Conservation (phyloP, 1,140 invertebrate genomes). For the Campoletis sonorensis region DNA sequence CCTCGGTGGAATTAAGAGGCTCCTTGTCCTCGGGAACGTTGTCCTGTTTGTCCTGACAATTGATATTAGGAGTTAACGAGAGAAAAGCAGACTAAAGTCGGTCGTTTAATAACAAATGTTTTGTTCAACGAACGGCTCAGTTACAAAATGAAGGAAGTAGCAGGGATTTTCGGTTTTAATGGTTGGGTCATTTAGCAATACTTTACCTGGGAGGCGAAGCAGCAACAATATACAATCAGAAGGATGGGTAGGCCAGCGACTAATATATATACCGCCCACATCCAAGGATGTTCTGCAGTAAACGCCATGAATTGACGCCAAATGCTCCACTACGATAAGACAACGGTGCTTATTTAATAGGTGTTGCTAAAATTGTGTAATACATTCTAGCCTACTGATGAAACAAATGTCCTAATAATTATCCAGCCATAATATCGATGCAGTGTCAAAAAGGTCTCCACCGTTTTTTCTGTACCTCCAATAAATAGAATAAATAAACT, state of each 20-base stretch:
- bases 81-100: neutral
- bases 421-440: neutral
- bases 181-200: constrained; percentile 24
- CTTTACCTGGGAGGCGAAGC: constrained; percentile 77
- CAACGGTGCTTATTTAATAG: constrained; percentile 42
- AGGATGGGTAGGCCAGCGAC: constrained; percentile 87
- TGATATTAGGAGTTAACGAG: constrained; percentile 46
- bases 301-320: constrained; percentile 88
- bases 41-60: constrained; percentile 78
- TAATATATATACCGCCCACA: constrained; percentile 92
- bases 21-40: constrained; percentile 70
- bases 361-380: neutral
- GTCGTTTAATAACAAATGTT: neutral
- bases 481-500: too few relatives aligned
- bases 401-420: neutral
- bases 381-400: neutral
- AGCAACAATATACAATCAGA: constrained; percentile 90
- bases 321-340: constrained; percentile 85
- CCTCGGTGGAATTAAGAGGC: constrained; percentile 47
- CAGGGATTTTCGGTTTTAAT: neutral
- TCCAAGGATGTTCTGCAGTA: constrained; percentile 92
- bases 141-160: neutral
- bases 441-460: too few relatives aligned
- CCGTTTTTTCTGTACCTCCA: too few relatives aligned
- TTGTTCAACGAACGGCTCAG: too few relatives aligned